Evolutionary conservation across 2,888 invertebrate genomes (phyloP), one percentile per base, ranked within the genome.

Genomic region (Heliconius erato): DNA sequence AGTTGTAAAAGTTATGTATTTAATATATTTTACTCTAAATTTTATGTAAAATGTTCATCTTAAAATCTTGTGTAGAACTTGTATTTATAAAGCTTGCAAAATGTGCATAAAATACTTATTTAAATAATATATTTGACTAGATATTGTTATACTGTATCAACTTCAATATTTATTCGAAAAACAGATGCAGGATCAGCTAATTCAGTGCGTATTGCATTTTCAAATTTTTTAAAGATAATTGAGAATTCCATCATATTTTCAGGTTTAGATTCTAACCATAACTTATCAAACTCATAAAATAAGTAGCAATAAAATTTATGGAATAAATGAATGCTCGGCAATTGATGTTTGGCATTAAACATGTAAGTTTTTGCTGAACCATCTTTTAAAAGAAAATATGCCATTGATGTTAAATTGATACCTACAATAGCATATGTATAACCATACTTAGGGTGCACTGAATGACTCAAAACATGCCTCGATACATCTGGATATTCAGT

Each of bases 231-330:
- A 91, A 98, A 98, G 82, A 99, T 98, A 74, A 97, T 96, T 59
- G 98, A 98, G 92, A 99, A 99, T 90, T 99, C 98, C 99, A 99
- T 99, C 85, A 99, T 98, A 91, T 98, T 98, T 86, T 97, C 97
- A 0, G 99, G 99, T 89, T 98, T 98, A 35, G 98, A 98, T 85
- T 98, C 97, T 87, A 99, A 97, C 99, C 99, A 99, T 93, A 98
- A 98, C 88, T 98, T 97, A 94, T 99, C 99, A 95, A 99, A 99
- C 90, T 99, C 98, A 91, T 98, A 98, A 92, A 99, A 98, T 79
- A 99, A 96, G 92, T 98, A 99, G 93, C 99, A 98, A 94, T 99
- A 99, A 89, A 99, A 98, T 90, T 97, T 98, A 93, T 99, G 99
- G 94, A 99, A 99, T 90, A 98, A 96, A 90, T 97, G 96, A 78